These are phyloP conservation scores for Caranx melampygus DNA, from an alignment of 2,113 vertebrate genomes.

Conservation along the genomic window DNA sequence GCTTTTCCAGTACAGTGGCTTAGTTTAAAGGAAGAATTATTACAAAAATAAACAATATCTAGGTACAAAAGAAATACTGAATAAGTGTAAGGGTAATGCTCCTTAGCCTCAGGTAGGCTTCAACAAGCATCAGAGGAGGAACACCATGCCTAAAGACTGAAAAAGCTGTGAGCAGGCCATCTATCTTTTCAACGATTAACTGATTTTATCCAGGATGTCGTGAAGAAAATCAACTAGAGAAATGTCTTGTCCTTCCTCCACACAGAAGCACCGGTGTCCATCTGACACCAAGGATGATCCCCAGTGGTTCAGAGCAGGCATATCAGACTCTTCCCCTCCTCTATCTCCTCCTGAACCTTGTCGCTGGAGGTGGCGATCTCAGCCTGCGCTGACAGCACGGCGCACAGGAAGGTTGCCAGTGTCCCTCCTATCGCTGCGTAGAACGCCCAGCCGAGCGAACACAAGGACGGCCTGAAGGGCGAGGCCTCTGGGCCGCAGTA, in stretches of 20 bases:
- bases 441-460: constrained; percentile 97
- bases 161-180: background rate
- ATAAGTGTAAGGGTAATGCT: background rate
- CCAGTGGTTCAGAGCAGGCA: constrained; percentile 90
- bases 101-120: constrained; percentile 3
- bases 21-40: constrained; percentile 20
- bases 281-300: background rate
- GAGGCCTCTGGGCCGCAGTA: constrained; percentile 93
- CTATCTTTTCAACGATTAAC: constrained; percentile 19
- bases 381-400: constrained; percentile 95
- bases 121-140: constrained; percentile 1
- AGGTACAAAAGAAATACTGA: constrained; percentile 1
- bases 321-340: constrained; percentile 97
- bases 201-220: constrained; percentile 21
- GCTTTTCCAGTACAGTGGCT: constrained; percentile 44
- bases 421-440: constrained; percentile 95
- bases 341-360: constrained; percentile 98
- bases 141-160: background rate
- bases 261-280: background rate
- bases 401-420: constrained; percentile 92
- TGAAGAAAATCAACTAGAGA: background rate
- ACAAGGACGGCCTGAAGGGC: constrained; percentile 90
- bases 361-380: constrained; percentile 99
- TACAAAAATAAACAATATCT: constrained; percentile 48
- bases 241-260: constrained; percentile 13